phyloP scores from a whole-genome alignment of 2,888 invertebrate species.

The Melinopterus prodromus region DNA sequence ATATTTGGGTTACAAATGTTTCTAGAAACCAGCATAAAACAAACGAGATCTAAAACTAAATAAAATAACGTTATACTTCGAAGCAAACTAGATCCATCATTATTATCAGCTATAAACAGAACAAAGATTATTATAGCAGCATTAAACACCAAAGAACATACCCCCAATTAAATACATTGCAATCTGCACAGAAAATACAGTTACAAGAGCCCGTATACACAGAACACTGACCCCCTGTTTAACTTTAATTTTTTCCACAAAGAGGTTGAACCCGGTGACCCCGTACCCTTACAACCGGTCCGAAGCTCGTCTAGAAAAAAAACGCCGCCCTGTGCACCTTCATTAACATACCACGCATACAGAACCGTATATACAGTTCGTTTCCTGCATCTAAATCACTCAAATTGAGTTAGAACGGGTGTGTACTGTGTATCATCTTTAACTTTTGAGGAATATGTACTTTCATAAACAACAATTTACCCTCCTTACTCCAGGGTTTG shows the following conservation, averaged over 20 bases:
- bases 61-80: too few species aligned
- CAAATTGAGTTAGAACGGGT: too few species aligned
- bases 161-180: not conserved
- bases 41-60: too few species aligned
- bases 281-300: not conserved
- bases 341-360: not conserved
- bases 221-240: not conserved
- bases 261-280: not conserved
- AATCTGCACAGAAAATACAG: not conserved
- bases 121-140: not conserved
- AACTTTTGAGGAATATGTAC: too few species aligned
- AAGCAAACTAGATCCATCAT: not conserved
- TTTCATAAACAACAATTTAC: too few species aligned
- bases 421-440: too few species aligned
- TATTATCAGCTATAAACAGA: not conserved
- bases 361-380: not conserved
- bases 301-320: not conserved
- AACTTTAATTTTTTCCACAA: not conserved
- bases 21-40: too few species aligned
- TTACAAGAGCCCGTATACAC: not conserved
- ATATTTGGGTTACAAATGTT: too few species aligned
- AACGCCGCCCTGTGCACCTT: not conserved
- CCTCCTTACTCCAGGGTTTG: too few species aligned
- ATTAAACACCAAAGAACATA: not conserved
- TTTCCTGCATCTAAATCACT: not conserved